Evolutionary conservation across 2,888 invertebrate genomes (phyloP), one percentile per base, ranked within the genome.

Genomic region (Emesis russula): DNA sequence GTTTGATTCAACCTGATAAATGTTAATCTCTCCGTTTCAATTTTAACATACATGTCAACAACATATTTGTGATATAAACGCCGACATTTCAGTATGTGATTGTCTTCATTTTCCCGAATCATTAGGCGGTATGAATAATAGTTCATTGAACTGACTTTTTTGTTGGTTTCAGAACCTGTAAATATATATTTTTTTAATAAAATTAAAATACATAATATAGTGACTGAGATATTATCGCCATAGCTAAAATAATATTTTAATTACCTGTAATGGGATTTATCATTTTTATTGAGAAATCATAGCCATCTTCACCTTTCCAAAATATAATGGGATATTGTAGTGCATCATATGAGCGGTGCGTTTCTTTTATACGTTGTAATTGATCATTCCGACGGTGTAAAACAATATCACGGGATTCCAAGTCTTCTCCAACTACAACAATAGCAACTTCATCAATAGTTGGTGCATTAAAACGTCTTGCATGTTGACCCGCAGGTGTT

Each of bases 401-500:
- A 81, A 89, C 87, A 92, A 89, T 89, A 81, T 95, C 94, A 89
- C 87, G 92, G 79, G 81, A 87, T 86, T 93, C 95, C 41, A 87
- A 83, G 18, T 86, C 53, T 84, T 88, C 86, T 74, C 88, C 90
- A 76, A 89, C 85, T 11, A 88, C 71, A 68, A 94, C 88, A 63
- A 91, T 90, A 71, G 93, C 90, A 79, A 93, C 89, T 90, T 93
- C 87, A 79, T 93, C 89, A 84, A 89, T 90, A 41, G 91, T 85
- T 79, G 96, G 95, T 63, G 96, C 92, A 95, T 96, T 95, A 89
- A 95, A 96, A 81, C 93, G 83, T 82, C 95, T 73, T 58, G 90
- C n/a, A 83, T 95, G 95, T 93, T 94, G 83, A 25, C 93, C 95
- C 7, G 89, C 92, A 92, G 96, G 95, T 31, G 92, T 83, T 76